Evolutionary conservation across 2,888 invertebrate genomes (phyloP).

Genomic region (Halictus quadricinctus): DNA sequence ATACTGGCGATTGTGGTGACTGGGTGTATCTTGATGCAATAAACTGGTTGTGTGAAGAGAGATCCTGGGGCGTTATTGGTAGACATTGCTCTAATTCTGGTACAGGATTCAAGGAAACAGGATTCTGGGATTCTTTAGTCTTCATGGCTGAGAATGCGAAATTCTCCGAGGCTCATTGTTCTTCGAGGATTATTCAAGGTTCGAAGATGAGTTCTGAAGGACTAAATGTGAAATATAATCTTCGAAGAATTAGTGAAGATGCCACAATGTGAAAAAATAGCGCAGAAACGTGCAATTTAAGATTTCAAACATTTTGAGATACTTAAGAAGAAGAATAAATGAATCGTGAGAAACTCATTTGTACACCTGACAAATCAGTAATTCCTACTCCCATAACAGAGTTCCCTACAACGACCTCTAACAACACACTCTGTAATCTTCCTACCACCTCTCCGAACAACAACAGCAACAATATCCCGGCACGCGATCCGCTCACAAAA

Average conservation of each 20-base stretch:
- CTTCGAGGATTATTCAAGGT: too few relatives aligned
- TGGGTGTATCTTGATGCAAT: slow-evolving; percentile 3
- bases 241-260: too few relatives aligned
- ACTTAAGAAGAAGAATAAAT: background rate
- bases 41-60: background rate
- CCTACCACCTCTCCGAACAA: background rate
- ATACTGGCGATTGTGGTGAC: background rate
- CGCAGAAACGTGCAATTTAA: background rate
- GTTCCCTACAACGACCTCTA: background rate
- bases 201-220: too few relatives aligned
- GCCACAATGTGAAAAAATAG: background rate
- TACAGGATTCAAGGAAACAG: background rate
- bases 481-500: slow-evolving; percentile 5
- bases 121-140: too few relatives aligned
- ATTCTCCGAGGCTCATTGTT: too few relatives aligned
- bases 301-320: background rate
- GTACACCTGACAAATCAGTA: background rate
- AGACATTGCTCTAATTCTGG: background rate
- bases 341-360: background rate
- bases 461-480: background rate
- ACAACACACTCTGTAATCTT: background rate
- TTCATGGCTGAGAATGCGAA: too few relatives aligned
- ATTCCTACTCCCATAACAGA: background rate
- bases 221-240: too few relatives aligned
- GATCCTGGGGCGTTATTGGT: background rate